Conservation (phyloP, 64 coral and sea anemone species). For the Trachythela sp. region DNA sequence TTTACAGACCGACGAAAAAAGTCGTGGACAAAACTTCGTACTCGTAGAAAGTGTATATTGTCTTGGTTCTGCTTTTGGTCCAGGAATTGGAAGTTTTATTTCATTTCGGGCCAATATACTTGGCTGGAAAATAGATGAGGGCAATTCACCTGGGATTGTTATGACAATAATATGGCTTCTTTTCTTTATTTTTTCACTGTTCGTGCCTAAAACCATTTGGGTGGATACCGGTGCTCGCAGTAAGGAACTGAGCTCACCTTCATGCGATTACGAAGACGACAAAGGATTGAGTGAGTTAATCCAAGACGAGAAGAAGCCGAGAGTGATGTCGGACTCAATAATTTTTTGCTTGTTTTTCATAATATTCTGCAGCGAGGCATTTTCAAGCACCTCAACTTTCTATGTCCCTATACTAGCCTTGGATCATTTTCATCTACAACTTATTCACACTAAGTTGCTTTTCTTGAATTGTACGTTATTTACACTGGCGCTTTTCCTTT, state of each 20-base stretch:
- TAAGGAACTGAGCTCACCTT: neutral
- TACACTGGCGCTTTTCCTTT: neutral
- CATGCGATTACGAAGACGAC: neutral
- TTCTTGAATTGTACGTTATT: neutral
- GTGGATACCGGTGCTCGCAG: neutral
- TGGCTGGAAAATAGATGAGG: constrained; percentile 6
- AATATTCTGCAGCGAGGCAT: neutral
- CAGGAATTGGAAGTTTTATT: neutral
- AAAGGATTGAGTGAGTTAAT: too few species aligned
- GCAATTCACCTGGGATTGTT: neutral
- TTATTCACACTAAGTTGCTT: neutral
- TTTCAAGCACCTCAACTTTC: neutral
- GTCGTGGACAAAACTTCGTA: neutral
- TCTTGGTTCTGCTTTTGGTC: neutral
- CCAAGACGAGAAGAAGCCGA: neutral
- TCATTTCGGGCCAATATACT: neutral
- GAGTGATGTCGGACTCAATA: neutral
- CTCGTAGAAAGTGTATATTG: neutral
- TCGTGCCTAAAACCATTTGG: neutral
- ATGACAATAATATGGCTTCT: neutral
- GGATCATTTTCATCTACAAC: neutral
- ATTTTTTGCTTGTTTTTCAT: neutral
- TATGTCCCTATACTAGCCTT: neutral
- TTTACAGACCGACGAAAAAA: neutral
- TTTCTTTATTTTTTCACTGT: neutral